Percentiles rank a stretch among this genome's conserved stretches.
phyloP scores from a whole-genome alignment of 2,797 vertebrate species.

The Betta splendens region DNA sequence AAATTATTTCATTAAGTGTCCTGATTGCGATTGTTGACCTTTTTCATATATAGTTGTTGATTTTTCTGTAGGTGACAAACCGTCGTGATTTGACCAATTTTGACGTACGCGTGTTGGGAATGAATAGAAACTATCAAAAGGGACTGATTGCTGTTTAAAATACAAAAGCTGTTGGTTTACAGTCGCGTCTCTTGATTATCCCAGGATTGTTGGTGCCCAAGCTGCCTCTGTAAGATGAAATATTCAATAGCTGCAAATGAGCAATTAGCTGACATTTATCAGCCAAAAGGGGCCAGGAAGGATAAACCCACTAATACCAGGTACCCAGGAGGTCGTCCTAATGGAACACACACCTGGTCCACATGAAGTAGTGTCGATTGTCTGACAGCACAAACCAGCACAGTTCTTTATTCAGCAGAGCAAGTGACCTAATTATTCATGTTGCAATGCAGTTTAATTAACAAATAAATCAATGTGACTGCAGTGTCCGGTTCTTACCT shows the following conservation, averaged over 20 bases:
- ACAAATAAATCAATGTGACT: background rate
- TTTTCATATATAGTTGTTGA: background rate
- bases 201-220: background rate
- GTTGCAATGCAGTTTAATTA: slow-evolving; percentile 14
- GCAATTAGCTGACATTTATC: slow-evolving; percentile 23
- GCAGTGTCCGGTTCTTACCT: background rate
- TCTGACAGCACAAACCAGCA: slow-evolving; percentile 22
- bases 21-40: too few relatives aligned
- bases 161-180: background rate
- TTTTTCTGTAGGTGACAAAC: background rate
- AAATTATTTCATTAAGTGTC: too few relatives aligned
- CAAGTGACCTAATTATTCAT: slow-evolving; percentile 17
- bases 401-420: background rate
- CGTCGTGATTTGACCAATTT: background rate
- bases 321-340: background rate
- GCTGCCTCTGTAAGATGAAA: background rate
- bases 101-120: background rate
- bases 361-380: background rate
- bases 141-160: background rate
- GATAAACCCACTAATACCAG: background rate
- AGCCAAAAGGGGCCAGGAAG: background rate
- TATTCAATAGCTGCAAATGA: slow-evolving; percentile 9
- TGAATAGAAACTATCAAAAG: background rate
- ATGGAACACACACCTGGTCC: background rate
- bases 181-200: background rate